Evolutionary conservation across 2,888 invertebrate species (phyloP).

Genomic region (Lydus trimaculatus): DNA sequence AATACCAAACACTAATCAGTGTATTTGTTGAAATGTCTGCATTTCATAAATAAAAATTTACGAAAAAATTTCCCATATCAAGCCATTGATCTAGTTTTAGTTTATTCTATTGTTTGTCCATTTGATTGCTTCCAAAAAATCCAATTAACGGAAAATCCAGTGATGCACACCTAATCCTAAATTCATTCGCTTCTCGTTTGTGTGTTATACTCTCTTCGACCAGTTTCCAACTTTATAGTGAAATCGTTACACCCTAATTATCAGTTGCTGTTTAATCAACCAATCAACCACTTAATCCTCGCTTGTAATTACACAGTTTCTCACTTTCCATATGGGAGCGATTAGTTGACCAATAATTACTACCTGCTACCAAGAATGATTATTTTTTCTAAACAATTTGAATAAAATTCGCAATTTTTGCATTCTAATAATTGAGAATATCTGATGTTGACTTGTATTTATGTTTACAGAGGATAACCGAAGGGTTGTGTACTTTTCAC

Average conservation of each 20-base stretch:
- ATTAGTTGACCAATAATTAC: not conserved
- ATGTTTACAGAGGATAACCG: not conserved
- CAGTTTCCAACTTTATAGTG: not conserved
- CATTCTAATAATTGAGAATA: too few species aligned
- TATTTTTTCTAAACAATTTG: too few species aligned
- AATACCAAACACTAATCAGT: not conserved
- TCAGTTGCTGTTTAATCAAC: conserved; percentile 25
- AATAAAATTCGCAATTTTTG: too few species aligned
- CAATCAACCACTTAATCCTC: conserved; percentile 23
- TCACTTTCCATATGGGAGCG: conserved; percentile 16
- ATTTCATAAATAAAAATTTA: too few species aligned
- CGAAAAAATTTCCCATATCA: not conserved
- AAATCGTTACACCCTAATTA: conserved; percentile 22
- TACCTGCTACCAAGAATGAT: not conserved
- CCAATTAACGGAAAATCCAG: not conserved
- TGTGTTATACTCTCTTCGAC: not conserved
- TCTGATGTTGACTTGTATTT: conserved; percentile 12
- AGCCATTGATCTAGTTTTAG: not conserved
- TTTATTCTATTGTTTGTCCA: not conserved
- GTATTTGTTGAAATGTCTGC: not conserved
- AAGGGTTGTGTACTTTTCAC: conserved; percentile 21
- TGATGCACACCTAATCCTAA: conserved; percentile 1
- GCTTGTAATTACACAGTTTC: conserved; percentile 23
- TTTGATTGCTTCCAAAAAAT: not conserved
- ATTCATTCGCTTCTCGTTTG: not conserved